phyloP scores from a whole-genome alignment of 2,797 vertebrate species.

The Danio jaintianensis region DNA sequence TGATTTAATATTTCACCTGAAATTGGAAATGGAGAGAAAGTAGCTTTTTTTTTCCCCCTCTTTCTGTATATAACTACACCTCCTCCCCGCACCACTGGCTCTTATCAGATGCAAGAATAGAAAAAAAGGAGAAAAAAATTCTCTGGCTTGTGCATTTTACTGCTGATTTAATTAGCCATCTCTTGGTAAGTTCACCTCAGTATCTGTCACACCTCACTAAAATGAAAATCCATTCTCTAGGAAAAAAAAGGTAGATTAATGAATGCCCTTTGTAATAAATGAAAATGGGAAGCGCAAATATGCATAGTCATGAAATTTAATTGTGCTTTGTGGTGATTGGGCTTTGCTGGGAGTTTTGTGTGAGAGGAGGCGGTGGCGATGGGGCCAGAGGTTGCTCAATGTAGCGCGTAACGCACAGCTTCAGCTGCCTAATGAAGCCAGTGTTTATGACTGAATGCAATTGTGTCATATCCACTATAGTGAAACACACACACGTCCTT shows the following conservation, averaged over 20 bases:
- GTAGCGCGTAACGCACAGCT: conserved; percentile 84
- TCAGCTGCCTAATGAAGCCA: conserved; percentile 89
- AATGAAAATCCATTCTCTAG: conserved; percentile 80
- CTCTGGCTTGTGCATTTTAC: conserved; percentile 75
- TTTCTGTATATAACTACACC: conserved; percentile 42
- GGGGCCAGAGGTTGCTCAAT: conserved; percentile 85
- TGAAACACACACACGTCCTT: conserved; percentile 56
- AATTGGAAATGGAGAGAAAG: conserved; percentile 64
- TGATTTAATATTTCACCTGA: conserved; percentile 67
- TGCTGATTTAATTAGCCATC: conserved; percentile 88
- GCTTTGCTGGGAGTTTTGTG: conserved; percentile 78
- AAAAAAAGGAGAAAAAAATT: conserved; percentile 45
- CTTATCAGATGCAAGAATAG: conserved; percentile 68
- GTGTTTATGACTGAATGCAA: conserved; percentile 87
- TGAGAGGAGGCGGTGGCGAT: conserved; percentile 67
- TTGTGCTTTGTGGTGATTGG: conserved; percentile 85
- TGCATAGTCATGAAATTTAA: conserved; percentile 90
- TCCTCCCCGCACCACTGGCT: conserved; percentile 62
- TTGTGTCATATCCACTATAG: conserved; percentile 83
- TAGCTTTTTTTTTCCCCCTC: conserved; percentile 2
- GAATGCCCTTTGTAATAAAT: conserved; percentile 85
- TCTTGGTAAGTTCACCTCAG: conserved; percentile 83
- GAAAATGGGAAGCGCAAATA: conserved; percentile 86
- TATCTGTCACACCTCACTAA: conserved; percentile 85
- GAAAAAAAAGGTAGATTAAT: conserved; percentile 80